Evolutionary conservation across 2,888 invertebrate genomes (phyloP), one percentile per base, ranked within the genome.

Genomic region (Epinotia ramella): DNA sequence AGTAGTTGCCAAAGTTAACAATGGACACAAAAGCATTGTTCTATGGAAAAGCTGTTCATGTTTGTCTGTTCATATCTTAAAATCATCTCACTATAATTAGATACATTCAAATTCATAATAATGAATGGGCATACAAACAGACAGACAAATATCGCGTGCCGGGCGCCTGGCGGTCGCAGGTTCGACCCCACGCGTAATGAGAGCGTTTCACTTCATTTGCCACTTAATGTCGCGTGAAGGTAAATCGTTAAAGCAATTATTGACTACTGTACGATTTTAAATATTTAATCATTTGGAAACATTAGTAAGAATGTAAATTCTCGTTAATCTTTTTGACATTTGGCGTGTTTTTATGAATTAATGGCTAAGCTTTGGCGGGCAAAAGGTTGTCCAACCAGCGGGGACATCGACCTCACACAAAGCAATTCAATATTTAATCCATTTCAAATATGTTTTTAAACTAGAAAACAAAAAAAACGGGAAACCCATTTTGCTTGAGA

Each of bases 131-230:
- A 66, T n/a, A 53, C 44, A 70, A 80, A 79, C 82, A 86, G 85
- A 86, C 79, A 79, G 86, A 84, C 87, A 40, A 40, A 40, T 87
- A 79, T 88, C 81, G 87, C 88, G 88, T 87, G 88, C 83, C 83
- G 74, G 73, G 59, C 46, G 59, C 68, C 46, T 44, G 33, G 20
- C 62, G 65, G 73, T 70, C 65, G 59, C 60, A 72, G 40, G 67
- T 71, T 64, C 59, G 44, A 73, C 57, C 70, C 33, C 64, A 20
- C 40, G 4, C 60, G 44, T 74, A 80, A 80, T 77, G 77, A 78
- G 77, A 63, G 73, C 59, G 77, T 79, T 76, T 69, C 76, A 72
- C 77, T 78, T 76, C 74, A 71, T 77, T 77, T 76, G 76, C 77
- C 80, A 73, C 74, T 69, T 72, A 69, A 67, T 68, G 66, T 64